Evolutionary conservation across 2,113 vertebrate genomes (phyloP).

Genomic region (Tapirus terrestris): DNA sequence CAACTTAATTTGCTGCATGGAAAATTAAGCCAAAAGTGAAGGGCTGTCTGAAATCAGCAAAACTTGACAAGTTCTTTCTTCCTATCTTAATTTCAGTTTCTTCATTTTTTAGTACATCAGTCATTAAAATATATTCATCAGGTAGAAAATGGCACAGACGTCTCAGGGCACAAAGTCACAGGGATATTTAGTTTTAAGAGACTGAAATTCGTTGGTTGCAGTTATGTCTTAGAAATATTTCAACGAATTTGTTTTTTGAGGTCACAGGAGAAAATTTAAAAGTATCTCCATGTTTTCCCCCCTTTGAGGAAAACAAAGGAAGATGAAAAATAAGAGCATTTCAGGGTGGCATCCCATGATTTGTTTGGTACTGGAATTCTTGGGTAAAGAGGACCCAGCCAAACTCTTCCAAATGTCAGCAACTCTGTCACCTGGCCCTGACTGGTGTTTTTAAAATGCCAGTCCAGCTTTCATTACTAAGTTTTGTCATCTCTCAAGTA

Average conservation of each 20-base stretch:
- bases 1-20: conserved; percentile 17
- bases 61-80: conserved; percentile 16
- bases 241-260: not conserved
- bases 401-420: conserved; percentile 16
- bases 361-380: not conserved
- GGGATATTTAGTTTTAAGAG: conserved; percentile 45
- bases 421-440: not conserved
- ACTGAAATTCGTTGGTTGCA: not conserved
- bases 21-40: not conserved
- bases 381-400: not conserved
- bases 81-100: conserved; percentile 32
- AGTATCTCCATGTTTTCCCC: not conserved
- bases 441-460: not conserved
- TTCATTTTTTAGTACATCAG: not conserved
- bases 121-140: not conserved
- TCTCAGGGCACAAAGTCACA: not conserved
- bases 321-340: conserved; percentile 2
- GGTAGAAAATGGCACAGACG: not conserved
- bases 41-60: not conserved
- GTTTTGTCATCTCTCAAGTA: not conserved
- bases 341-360: not conserved
- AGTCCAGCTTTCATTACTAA: not conserved
- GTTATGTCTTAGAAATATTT: conserved; percentile 24
- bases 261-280: not conserved
- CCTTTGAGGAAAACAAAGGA: not conserved